Evolutionary conservation across 2,888 invertebrate genomes (phyloP), one percentile per base, ranked within the genome.

Genomic region (Oligia strigilis): DNA sequence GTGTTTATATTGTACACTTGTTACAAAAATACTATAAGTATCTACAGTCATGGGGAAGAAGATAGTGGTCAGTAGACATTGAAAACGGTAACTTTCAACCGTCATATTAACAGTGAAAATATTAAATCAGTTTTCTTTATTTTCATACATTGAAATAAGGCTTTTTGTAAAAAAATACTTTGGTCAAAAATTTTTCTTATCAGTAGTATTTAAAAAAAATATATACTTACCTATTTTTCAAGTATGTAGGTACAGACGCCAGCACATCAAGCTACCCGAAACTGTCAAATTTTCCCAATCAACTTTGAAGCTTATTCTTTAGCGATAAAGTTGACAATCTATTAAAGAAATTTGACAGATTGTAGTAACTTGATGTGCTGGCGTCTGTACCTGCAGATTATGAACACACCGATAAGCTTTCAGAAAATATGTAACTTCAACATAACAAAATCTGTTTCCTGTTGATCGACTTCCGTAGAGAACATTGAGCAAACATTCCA

Each of bases 381-480:
- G 29, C 29, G 29, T 29, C 29, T 29, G 29, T 29, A n/a, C 11
- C 58, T 60, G n/a, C 58, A 60, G n/a, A n/a, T n/a, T 60, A n/a
- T n/a, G 11, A 60, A 60, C n/a, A 40, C 23, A 49, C 19, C 11
- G 19, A 19, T 52, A 11, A 78, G n/a, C 65, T 14, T 65, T n/a
- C 23, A 80, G 23, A 29, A 81, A 49, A 58, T 49, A 72, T 55
- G 2, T 40, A 72, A 46, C 64, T 29, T 8, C 23, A 14, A 49
- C 11, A 11, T 49, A 29, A 64, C 52, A 14, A 79, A 70, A 77
- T 3, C 40, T 65, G 46, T 71, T 67, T 2, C 58, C n/a, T 49
- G 19, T 66, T 86, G 78, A 86, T 86, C 74, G 74, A 78, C 46
- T 84, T 66, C 14, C 58, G 29, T n/a, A 40, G 62, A 65, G 49